Percentiles rank a stretch among this genome's conserved stretches.
Conservation (phyloP, 2,113 vertebrate genomes). For the Elachura formosa region DNA sequence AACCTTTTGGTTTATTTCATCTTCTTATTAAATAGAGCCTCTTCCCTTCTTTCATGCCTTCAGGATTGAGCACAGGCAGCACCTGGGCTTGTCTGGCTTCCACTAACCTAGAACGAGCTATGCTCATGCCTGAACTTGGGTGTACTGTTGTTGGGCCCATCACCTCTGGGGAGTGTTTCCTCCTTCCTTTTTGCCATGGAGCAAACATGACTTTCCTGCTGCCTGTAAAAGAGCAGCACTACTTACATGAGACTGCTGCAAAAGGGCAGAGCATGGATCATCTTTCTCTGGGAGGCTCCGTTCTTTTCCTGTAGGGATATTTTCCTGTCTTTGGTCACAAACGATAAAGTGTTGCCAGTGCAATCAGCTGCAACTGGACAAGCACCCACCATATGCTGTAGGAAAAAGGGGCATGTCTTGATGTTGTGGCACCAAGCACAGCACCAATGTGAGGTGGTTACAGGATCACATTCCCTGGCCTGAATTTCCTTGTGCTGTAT, state of each 20-base stretch:
- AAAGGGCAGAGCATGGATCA: accelerated
- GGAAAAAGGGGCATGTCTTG: background rate
- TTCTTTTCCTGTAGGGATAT: background rate
- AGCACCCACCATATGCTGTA: background rate
- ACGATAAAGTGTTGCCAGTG: background rate
- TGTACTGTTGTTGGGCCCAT: background rate
- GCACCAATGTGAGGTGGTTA: background rate
- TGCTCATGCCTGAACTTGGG: accelerated
- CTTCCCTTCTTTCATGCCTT: background rate
- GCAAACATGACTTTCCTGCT: background rate
- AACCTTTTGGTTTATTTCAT: background rate
- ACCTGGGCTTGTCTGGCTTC: background rate
- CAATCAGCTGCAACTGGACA: background rate
- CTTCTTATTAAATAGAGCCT: background rate
- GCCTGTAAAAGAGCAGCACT: background rate
- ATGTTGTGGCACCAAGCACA: background rate
- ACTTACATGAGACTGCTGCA: background rate
- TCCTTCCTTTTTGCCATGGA: background rate
- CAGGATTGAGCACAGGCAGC: background rate
- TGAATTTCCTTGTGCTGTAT: background rate
- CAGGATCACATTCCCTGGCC: background rate
- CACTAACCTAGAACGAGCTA: background rate
- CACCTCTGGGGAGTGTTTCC: background rate
- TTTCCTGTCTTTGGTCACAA: background rate
- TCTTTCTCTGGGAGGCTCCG: background rate